Percentiles rank a stretch among this genome's conserved stretches.
These are phyloP conservation scores for Aromia moschata DNA, from an alignment of 2,888 invertebrate genomes.

Conservation along the genomic window DNA sequence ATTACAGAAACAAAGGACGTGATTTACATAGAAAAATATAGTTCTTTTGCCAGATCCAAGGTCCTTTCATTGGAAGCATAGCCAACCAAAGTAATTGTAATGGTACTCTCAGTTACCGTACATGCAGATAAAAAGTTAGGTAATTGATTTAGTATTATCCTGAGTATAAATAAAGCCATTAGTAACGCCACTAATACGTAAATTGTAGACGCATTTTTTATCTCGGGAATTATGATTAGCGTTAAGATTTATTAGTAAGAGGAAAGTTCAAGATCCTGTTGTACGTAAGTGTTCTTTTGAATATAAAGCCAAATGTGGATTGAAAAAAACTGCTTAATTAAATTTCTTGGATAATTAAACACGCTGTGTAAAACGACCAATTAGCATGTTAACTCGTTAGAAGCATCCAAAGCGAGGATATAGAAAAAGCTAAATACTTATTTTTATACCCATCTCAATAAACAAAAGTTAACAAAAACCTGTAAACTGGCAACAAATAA, in stretches of 20 bases:
- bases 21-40: constrained; percentile 21
- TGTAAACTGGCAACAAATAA: too few species aligned
- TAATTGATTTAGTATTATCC: constrained; percentile 7
- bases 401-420: too few species aligned
- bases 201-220: constrained; percentile 1
- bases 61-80: not conserved
- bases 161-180: constrained; percentile 8
- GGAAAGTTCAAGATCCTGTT: too few species aligned
- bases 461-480: too few species aligned
- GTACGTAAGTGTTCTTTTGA: too few species aligned
- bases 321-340: too few species aligned
- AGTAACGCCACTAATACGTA: constrained; percentile 1
- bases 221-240: not conserved
- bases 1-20: constrained; percentile 26
- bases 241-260: constrained; percentile 4
- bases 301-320: too few species aligned
- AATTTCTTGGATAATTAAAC: too few species aligned
- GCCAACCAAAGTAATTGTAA: not conserved
- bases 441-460: too few species aligned
- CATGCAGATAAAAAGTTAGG: constrained; percentile 9
- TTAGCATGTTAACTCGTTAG: too few species aligned
- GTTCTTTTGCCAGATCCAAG: not conserved
- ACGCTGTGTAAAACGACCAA: too few species aligned
- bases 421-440: too few species aligned
- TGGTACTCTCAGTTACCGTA: not conserved